Conservation (phyloP, 2,113 vertebrate species). For the Callithrix jacchus region DNA sequence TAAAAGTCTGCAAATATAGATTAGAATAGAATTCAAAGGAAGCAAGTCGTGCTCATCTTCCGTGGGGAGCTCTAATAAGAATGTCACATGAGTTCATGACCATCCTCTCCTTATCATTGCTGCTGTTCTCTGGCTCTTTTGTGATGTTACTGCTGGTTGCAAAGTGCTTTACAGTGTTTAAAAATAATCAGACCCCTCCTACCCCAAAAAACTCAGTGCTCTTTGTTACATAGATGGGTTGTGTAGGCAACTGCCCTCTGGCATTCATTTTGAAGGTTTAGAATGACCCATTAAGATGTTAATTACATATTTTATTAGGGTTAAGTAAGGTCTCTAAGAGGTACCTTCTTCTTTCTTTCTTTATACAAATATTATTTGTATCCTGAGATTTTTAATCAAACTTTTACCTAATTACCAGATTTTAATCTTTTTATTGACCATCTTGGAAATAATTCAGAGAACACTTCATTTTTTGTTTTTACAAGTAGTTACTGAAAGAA, state of each 20-base stretch:
- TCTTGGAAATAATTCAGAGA: neutral
- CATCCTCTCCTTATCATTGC: neutral
- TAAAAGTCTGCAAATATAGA: neutral
- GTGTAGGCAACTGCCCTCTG: neutral
- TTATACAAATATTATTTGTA: neutral
- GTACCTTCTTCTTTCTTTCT: neutral
- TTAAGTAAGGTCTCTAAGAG: neutral
- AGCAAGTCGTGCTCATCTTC: too few species aligned
- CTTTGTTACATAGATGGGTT: neutral
- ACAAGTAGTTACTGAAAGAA: neutral
- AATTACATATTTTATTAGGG: neutral
- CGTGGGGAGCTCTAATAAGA: neutral
- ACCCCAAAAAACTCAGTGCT: neutral
- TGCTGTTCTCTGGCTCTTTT: neutral
- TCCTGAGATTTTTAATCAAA: neutral
- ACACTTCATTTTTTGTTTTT: neutral
- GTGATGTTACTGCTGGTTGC: neutral
- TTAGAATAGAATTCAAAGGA: neutral
- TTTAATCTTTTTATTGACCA: neutral
- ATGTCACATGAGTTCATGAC: neutral
- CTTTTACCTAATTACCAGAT: neutral
- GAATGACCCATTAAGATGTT: neutral
- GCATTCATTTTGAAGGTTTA: neutral
- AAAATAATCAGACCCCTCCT: neutral
- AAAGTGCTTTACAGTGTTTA: neutral